A percentile compares a stretch with the other conserved stretches of the same genome.
Evolutionary conservation across 2,797 vertebrate species (phyloP).

Genomic region (Spheniscus humboldti): DNA sequence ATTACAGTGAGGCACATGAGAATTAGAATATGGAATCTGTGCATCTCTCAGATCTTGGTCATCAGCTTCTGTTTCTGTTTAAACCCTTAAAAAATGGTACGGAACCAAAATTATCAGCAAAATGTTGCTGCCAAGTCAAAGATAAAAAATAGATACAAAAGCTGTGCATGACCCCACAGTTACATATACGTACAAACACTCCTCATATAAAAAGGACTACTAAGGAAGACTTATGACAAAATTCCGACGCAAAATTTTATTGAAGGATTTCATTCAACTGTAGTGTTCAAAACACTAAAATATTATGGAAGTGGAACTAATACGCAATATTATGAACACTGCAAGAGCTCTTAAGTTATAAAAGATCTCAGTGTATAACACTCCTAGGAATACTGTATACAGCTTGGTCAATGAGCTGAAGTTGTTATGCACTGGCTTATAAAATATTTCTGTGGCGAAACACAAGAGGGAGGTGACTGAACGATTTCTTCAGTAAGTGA

Average conservation of each 20-base stretch:
- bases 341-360: neutral
- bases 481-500: neutral
- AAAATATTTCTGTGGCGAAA: neutral
- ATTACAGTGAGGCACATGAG: neutral
- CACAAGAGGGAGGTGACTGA: neutral
- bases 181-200: neutral
- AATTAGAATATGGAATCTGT: neutral
- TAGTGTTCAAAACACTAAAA: neutral
- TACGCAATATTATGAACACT: neutral
- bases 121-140: neutral
- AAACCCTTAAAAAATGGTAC: neutral
- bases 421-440: neutral
- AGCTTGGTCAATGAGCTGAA: neutral
- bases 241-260: neutral
- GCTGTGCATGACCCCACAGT: neutral
- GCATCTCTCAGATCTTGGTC: neutral
- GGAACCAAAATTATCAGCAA: neutral
- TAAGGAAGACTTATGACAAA: neutral
- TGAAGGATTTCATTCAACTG: neutral
- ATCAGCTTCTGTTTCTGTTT: neutral
- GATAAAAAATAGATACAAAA: neutral
- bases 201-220: neutral
- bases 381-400: neutral
- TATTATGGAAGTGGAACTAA: neutral
- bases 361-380: neutral